These are phyloP conservation scores for Phaetusa simplex DNA, from an alignment of 2,113 vertebrate species.

Conservation along the genomic window DNA sequence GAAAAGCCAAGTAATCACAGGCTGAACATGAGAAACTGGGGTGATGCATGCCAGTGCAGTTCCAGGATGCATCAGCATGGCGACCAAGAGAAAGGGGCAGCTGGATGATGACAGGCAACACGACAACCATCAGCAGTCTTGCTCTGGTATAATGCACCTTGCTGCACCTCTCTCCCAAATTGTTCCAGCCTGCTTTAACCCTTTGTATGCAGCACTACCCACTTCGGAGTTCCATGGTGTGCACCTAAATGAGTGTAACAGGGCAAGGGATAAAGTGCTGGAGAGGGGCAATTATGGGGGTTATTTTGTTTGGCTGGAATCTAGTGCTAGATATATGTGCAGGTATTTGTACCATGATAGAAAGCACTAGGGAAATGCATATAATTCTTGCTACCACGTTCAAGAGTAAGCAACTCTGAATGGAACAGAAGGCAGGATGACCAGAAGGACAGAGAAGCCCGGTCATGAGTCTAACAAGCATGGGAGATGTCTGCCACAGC, in stretches of 20 bases:
- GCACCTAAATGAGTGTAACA: background rate
- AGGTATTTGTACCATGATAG: background rate
- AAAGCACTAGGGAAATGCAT: background rate
- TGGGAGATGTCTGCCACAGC: background rate
- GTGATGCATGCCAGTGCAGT: background rate
- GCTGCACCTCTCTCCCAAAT: background rate
- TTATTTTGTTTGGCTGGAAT: background rate
- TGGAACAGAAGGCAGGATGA: background rate
- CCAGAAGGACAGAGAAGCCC: background rate
- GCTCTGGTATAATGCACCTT: background rate
- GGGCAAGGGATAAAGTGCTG: background rate
- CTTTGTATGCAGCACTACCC: background rate
- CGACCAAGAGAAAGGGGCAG: background rate
- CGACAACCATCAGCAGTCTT: background rate
- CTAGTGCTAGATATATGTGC: background rate
- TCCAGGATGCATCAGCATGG: background rate
- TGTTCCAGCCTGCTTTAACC: background rate
- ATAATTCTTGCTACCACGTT: background rate
- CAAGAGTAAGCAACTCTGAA: background rate
- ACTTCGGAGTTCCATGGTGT: background rate
- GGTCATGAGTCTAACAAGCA: background rate
- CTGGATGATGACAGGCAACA: background rate
- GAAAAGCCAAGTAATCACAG: background rate
- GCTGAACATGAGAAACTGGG: background rate
- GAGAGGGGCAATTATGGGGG: background rate